Conservation (phyloP, 2,888 invertebrate genomes). For the Cantharis lateralis region DNA sequence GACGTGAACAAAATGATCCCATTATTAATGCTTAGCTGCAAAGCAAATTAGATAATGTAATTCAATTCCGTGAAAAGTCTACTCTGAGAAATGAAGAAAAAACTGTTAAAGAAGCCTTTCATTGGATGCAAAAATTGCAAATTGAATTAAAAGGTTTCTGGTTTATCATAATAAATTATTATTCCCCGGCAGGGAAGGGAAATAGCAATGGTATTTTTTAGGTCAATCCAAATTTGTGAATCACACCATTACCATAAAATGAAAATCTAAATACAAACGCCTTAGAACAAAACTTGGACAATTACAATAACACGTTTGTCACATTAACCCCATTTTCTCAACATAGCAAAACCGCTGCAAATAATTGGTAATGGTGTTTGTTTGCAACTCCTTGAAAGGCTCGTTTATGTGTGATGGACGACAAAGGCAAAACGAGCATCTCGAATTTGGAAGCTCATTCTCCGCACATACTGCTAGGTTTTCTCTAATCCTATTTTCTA, state of each 20-base stretch:
- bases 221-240: background rate
- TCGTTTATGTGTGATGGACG: background rate
- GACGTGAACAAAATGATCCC: background rate
- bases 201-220: background rate
- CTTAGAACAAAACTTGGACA: background rate
- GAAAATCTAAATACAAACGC: background rate
- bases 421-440: background rate
- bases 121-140: background rate
- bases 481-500: background rate
- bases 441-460: background rate
- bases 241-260: background rate
- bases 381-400: background rate
- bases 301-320: background rate
- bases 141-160: background rate
- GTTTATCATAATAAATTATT: background rate
- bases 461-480: background rate
- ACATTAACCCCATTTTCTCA: background rate
- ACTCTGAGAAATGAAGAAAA: background rate
- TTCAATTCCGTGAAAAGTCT: background rate
- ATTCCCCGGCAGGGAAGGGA: background rate
- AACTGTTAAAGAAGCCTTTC: background rate
- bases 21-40: background rate
- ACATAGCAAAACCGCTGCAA: background rate
- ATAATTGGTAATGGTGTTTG: background rate
- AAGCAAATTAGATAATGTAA: background rate